Base-by-base conservation (phyloP, 2,113 vertebrate genomes). In the Anguilla rostrata region DNA sequence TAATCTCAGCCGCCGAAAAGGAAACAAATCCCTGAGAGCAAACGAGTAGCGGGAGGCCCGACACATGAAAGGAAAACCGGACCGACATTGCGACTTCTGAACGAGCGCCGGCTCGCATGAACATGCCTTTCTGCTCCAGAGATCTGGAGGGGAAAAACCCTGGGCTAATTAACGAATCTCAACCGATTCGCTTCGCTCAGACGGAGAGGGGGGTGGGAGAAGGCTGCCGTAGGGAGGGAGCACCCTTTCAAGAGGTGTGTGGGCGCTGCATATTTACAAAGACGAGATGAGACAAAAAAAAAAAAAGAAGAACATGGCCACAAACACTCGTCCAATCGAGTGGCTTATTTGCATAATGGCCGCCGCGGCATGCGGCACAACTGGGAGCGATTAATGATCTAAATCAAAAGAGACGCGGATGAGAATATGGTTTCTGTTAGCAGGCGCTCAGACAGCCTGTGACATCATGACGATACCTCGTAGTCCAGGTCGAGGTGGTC, bases 401-500 rank as follows among this genome's bases (percentile, higher is more conserved):
- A 53, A 53, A 53, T 53, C 3, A 53, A 14, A 46, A 46, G 43
- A 46, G 43, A 46, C 43, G 2, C 8, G 8, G 43, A 46, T 8
- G 43, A 0, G 43, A 34, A 34, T 34, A 34, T 46, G 4, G 4
- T 46, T 46, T 46, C 8, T 8, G 43, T 46, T 46, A 46, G 43
- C 43, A 46, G 43, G 4, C 2, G 3, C 43, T 46, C 43, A 34
- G 34, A 79, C 14, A 16, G 7, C 34, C 7, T 79, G 78, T 71
- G 34, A 34, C 8, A 39, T 26, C 34, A 12, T 39, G 78, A 34
- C 34, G 2, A 41, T 80, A 99, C 98, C 97, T 99, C 98, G 12
- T 98, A 97, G 92, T 99, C 98, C 82, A 99, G 90, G 91, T 99
- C 98, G 84, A 99, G 92, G 86, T 99, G 97, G 92, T 98, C 97